Evolutionary conservation across 2,113 vertebrate genomes (phyloP).

Genomic region (Bufo gargarizans): DNA sequence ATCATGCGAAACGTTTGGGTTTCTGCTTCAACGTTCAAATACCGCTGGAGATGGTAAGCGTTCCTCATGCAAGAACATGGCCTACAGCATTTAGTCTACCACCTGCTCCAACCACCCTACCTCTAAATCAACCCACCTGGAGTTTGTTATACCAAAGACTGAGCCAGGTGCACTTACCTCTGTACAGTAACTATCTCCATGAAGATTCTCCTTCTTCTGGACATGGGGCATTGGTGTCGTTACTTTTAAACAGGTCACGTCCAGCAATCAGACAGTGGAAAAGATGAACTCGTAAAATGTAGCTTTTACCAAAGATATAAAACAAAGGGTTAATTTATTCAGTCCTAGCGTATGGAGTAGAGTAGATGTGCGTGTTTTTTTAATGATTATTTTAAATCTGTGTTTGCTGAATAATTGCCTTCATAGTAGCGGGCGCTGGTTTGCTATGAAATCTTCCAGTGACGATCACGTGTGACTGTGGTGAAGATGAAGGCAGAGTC

Average conservation of each 20-base stretch:
- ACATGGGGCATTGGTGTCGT: not conserved
- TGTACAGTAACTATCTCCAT: not conserved
- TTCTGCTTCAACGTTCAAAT: not conserved
- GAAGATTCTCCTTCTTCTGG: not conserved
- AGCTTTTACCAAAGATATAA: slow-evolving; percentile 57
- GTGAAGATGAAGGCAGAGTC: not conserved
- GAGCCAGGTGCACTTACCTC: not conserved
- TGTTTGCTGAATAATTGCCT: not conserved
- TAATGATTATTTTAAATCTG: slow-evolving; percentile 5
- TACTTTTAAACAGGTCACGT: not conserved
- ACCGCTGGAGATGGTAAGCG: not conserved
- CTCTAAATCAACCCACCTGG: slow-evolving; percentile 36
- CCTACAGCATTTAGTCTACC: not conserved
- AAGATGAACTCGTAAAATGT: not conserved
- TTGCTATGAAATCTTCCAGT: not conserved
- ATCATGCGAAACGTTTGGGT: not conserved
- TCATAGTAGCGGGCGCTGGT: not conserved
- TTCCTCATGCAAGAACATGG: not conserved
- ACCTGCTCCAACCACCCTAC: slow-evolving; percentile 29
- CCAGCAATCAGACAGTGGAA: slow-evolving; percentile 11
- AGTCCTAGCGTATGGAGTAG: slow-evolving; percentile 32
- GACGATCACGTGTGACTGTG: not conserved
- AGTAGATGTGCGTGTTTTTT: slow-evolving; percentile 30
- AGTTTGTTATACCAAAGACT: not conserved
- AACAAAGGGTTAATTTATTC: slow-evolving; percentile 53